Conservation (phyloP, 2,797 vertebrate genomes). For the Tarsius wallacei region DNA sequence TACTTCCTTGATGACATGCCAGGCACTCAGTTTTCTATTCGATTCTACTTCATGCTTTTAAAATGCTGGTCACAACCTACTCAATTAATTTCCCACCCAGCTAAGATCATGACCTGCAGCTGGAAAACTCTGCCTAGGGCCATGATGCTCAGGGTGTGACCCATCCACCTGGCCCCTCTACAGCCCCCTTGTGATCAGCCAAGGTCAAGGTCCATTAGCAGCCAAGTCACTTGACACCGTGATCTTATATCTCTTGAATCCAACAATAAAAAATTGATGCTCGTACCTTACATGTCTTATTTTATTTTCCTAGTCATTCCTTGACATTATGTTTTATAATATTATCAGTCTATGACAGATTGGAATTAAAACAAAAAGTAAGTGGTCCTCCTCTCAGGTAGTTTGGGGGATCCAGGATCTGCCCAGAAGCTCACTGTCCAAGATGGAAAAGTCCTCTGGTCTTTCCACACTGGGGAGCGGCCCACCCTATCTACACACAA, state of each 20-base stretch:
- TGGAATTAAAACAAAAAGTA: background rate
- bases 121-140: background rate
- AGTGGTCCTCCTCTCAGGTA: background rate
- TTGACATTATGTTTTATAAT: background rate
- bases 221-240: background rate
- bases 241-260: background rate
- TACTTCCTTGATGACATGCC: background rate
- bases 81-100: background rate
- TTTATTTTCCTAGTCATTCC: constrained; percentile 24
- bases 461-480: background rate
- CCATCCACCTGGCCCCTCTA: background rate
- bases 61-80: background rate
- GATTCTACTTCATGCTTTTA: background rate
- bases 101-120: background rate
- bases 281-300: background rate
- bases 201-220: background rate
- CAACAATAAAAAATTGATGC: background rate
- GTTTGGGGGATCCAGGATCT: background rate
- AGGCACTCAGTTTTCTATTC: background rate
- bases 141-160: background rate
- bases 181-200: background rate
- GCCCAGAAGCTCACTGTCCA: background rate
- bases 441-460: background rate
- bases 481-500: background rate
- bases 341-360: background rate